Percentiles rank a stretch among this genome's conserved stretches.
Conservation (phyloP, 2,888 invertebrate genomes). For the Graphium colonna region DNA sequence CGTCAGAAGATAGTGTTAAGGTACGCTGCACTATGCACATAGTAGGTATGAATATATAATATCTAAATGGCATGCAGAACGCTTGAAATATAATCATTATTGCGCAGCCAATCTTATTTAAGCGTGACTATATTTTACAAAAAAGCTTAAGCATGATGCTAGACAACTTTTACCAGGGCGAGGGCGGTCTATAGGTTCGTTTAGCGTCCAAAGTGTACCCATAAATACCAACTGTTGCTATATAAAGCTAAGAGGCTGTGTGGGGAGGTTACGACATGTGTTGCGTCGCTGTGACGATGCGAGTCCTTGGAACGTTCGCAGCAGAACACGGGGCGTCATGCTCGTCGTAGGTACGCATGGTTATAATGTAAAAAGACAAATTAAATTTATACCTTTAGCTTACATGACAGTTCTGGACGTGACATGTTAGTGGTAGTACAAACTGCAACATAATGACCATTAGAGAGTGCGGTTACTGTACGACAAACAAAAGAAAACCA, state of each 20-base stretch:
- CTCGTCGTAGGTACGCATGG: slow-evolving; percentile 62
- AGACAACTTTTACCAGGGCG: slow-evolving; percentile 78
- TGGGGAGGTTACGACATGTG: slow-evolving; percentile 67
- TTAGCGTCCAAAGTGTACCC: slow-evolving; percentile 78
- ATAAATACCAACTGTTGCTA: slow-evolving; percentile 76
- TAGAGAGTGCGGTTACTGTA: slow-evolving; percentile 80
- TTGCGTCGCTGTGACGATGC: slow-evolving; percentile 61
- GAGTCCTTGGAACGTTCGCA: slow-evolving; percentile 51
- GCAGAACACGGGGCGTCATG: slow-evolving; percentile 63
- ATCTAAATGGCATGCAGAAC: slow-evolving; percentile 81
- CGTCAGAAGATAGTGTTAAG: slow-evolving; percentile 72
- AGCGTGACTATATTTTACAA: slow-evolving; percentile 81
- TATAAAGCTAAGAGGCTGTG: slow-evolving; percentile 76
- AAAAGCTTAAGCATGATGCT: slow-evolving; percentile 80
- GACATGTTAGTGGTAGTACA: slow-evolving; percentile 80
- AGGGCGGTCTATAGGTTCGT: slow-evolving; percentile 74
- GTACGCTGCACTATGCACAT: slow-evolving; percentile 77
- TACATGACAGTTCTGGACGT: slow-evolving; percentile 80
- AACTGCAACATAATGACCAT: slow-evolving; percentile 81
- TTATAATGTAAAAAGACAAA: slow-evolving; percentile 75
- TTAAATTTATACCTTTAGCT: slow-evolving; percentile 78
- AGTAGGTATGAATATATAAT: slow-evolving; percentile 77
- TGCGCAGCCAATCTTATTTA: slow-evolving; percentile 80
- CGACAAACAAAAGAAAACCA: slow-evolving; percentile 78
- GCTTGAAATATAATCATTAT: slow-evolving; percentile 80